These are phyloP conservation scores for Scolopax bukidnonensis DNA, from an alignment of 2,797 vertebrate species.

Conservation along the genomic window DNA sequence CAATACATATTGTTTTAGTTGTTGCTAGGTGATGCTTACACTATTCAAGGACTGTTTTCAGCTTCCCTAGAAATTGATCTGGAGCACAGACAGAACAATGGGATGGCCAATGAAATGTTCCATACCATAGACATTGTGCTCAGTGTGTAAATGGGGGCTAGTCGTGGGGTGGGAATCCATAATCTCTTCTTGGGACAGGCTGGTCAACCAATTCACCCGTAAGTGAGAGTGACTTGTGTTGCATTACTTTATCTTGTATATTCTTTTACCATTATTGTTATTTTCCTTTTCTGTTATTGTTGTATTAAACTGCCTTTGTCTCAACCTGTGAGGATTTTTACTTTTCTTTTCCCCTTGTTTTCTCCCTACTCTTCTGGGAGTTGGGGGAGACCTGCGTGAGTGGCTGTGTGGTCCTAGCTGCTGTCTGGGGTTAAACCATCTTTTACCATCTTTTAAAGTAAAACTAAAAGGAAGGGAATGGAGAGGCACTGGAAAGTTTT, in stretches of 20 bases:
- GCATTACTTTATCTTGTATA: background rate
- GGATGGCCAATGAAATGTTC: background rate
- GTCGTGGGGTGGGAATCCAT: background rate
- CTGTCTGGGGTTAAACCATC: background rate
- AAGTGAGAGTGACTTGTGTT: background rate
- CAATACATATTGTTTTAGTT: background rate
- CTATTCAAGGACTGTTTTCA: background rate
- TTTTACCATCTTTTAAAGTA: background rate
- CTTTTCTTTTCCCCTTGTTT: background rate
- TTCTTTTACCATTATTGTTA: background rate
- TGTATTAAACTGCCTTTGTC: background rate
- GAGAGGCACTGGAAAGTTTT: background rate
- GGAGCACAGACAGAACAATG: background rate
- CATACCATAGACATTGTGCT: background rate
- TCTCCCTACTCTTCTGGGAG: background rate
- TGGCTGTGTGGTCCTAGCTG: background rate
- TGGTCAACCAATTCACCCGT: background rate
- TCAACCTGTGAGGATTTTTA: background rate
- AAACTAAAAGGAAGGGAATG: background rate
- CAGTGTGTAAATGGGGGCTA: background rate
- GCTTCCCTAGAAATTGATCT: background rate
- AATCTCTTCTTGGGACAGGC: background rate
- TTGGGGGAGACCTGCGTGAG: background rate
- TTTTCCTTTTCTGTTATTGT: background rate
- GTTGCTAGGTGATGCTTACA: background rate